phyloP scores from a whole-genome alignment of 2,797 vertebrate species.

The Aselliscus stoliczkanus region DNA sequence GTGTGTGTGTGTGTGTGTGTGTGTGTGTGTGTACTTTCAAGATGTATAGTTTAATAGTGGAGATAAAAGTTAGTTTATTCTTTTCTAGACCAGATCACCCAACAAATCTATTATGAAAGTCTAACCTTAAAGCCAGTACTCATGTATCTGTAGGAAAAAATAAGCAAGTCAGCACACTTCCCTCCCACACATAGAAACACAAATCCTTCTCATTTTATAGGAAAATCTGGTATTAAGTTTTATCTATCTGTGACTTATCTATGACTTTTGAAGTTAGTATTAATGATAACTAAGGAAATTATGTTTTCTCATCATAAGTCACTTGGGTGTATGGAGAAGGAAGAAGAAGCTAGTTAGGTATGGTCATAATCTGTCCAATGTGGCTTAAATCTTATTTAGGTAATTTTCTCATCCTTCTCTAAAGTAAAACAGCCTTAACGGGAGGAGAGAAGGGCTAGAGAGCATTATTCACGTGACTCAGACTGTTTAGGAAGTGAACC shows the following conservation, averaged over 20 bases:
- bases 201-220: background rate
- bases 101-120: background rate
- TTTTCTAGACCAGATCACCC: background rate
- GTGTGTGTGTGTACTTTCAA: background rate
- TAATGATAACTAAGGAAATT: background rate
- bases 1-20: background rate
- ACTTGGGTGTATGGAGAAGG: background rate
- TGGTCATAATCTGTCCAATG: background rate
- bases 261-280: background rate
- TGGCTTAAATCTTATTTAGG: background rate
- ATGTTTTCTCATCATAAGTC: background rate
- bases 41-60: background rate
- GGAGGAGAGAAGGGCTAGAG: background rate
- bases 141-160: background rate
- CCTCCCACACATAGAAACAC: background rate
- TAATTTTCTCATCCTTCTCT: background rate
- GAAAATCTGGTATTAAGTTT: background rate
- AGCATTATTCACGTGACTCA: background rate
- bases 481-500: background rate
- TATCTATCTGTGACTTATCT: background rate
- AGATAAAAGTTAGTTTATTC: background rate
- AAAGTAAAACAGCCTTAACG: background rate
- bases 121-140: background rate
- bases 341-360: background rate
- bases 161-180: background rate